Evolutionary conservation across 2,888 invertebrate genomes (phyloP), one percentile per base, ranked within the genome.

Genomic region (Gibbula magus): DNA sequence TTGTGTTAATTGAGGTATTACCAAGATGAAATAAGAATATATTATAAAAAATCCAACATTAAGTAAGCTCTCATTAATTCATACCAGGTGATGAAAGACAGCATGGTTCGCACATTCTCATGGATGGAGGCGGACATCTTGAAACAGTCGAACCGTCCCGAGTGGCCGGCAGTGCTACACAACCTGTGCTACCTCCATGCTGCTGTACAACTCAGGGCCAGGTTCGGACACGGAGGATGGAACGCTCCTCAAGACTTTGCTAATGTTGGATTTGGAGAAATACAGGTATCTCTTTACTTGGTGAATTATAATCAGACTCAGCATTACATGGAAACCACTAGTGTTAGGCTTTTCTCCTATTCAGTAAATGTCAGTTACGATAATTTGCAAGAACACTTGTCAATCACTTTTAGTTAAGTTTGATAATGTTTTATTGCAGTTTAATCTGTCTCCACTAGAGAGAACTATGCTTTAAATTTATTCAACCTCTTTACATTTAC

Each of bases 141-240:
- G 74, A 89, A 88, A 80, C 90, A 90, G 83, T 89, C 89, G 5
- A 84, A 84, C 5, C 85, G 91, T 10, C 82, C 88, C 0, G 92
- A 92, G 81, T 93, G 92, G 92, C 89, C 92, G 0, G 87, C 89
- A n/a, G 85, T 92, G 84, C 86, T 93, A 35, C 93, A 93, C 87
- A 93, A 93, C 84, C 85, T 93, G 80, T 92, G 91, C 85, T 92
- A 91, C 86, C 87, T 92, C 22, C 92, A 93, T 79, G 91, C 91
- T 54, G 91, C 91, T 35, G 80, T 93, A 25, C 91, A 89, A 73
- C 89, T 92, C 13, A 80, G 92, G 61, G 88, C 91, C n/a, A 84
- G 92, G 39, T 91, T 88, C 82, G 89, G 90, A 13, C 81, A 84
- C 29, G 91, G 88, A n/a, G 93, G 92, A n/a, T 93, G 92, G 91